A percentile compares a stretch with the other conserved stretches of the same genome.
phyloP scores from a whole-genome alignment of 2,797 vertebrate genomes.

The Chloroceryle amazona region DNA sequence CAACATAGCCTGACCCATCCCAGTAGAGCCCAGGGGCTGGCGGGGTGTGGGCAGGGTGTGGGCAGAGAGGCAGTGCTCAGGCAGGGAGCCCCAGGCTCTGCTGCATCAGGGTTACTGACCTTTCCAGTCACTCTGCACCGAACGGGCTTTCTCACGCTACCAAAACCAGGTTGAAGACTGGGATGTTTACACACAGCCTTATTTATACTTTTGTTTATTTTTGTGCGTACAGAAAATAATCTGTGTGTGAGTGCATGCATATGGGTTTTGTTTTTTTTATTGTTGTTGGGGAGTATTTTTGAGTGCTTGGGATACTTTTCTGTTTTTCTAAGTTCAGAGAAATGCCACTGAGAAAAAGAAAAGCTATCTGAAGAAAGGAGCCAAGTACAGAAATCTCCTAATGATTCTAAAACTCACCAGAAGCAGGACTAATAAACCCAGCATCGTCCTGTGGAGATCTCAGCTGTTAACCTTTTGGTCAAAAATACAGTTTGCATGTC shows the following conservation, averaged over 20 bases:
- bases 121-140: fast-evolving
- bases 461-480: neutral
- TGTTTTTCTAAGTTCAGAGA: neutral
- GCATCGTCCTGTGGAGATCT: neutral
- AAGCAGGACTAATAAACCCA: neutral
- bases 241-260: neutral
- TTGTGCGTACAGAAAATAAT: neutral
- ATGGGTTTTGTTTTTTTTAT: neutral
- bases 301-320: neutral
- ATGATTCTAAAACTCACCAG: neutral
- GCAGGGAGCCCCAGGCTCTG: neutral
- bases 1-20: neutral
- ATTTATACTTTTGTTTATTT: slow-evolving; percentile 11
- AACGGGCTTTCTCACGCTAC: neutral
- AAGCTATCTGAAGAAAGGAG: neutral
- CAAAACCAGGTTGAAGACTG: neutral
- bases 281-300: neutral
- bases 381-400: neutral
- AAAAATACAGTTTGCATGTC: neutral
- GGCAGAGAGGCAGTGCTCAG: too few relatives aligned
- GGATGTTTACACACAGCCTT: slow-evolving; percentile 9
- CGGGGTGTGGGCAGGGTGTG: neutral
- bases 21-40: fast-evolving
- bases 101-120: neutral
- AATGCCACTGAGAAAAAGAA: neutral